These are phyloP conservation scores for Dicycla oo DNA, from an alignment of 2,888 invertebrate genomes.

Conservation along the genomic window DNA sequence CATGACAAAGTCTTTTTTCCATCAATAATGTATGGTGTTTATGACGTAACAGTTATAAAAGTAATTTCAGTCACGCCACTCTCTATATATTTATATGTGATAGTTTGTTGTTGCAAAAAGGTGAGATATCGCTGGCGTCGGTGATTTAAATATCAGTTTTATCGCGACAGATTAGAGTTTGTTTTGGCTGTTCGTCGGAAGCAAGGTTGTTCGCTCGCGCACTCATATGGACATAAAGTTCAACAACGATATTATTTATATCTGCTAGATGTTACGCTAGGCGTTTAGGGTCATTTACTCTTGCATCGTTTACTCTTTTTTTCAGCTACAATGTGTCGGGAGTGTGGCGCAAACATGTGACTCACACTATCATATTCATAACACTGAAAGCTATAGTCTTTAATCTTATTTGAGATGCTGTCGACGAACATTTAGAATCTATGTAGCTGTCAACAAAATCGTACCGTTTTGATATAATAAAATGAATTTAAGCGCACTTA, in stretches of 20 bases:
- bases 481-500: constrained; percentile 66
- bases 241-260: constrained; percentile 85
- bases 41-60: constrained; percentile 77
- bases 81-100: constrained; percentile 78
- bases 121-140: constrained; percentile 59
- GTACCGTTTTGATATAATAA: constrained; percentile 63
- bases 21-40: constrained; percentile 67
- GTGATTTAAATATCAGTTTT: constrained; percentile 71
- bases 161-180: constrained; percentile 67
- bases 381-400: constrained; percentile 40
- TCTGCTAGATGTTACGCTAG: constrained; percentile 80
- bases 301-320: constrained; percentile 74
- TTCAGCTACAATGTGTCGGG: constrained; percentile 72
- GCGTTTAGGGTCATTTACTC: constrained; percentile 86
- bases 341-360: constrained; percentile 67
- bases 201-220: constrained; percentile 59
- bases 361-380: constrained; percentile 55
- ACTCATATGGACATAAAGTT: constrained; percentile 73
- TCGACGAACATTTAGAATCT: constrained; percentile 49
- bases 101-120: constrained; percentile 73
- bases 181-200: constrained; percentile 57
- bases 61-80: constrained; percentile 86
- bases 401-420: constrained; percentile 44
- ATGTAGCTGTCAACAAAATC: constrained; percentile 63
- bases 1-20: constrained; percentile 76